Evolutionary conservation across 2,113 vertebrate species (phyloP), one percentile per base, ranked within the genome.

Genomic region (Nycticryphes semicollaris): DNA sequence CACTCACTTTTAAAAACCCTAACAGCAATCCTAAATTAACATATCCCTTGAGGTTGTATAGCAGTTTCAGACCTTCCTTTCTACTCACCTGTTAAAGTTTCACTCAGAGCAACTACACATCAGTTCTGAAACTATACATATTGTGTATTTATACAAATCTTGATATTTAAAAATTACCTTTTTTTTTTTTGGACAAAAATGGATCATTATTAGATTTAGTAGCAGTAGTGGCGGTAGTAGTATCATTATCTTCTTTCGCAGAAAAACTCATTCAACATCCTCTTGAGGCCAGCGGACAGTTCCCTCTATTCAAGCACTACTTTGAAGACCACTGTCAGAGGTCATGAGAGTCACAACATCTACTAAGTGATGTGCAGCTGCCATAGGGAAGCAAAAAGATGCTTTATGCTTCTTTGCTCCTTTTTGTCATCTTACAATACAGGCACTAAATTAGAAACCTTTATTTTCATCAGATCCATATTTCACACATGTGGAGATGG

Each of bases 101-200:
- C 31, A 67, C 28, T 89, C 14, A 68, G 53, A 33, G 11, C 37
- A 67, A 63, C 20, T 57, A n/a, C 14, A 70, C 7, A 22, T 20
- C n/a, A 57, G 3, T 35, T 76, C 47, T 50, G 53, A 57, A 22
- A 39, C 5, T 13, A 31, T 14, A 72, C 3, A 16, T 35, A 35
- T 2, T 35, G 12, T 45, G 28, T 16, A 37, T 7, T 24, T 14
- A 4, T n/a, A 81, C 0, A 0, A 19, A 48, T 12, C 3, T 7
- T 39, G 14, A 25, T 57, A 68, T 31, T 31, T 83, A 17, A 68
- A 80, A 93, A 12, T 9, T 3, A 4, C 2, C 23, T 22, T 22
- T 39, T 48, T 51, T 45, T 53, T 43, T 19, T 43, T 50, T 31
- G 4, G 4, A 7, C 7, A 66, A 57, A 79, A 70, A 45, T 7